These are phyloP conservation scores for Protonemura montana DNA, from an alignment of 2,888 invertebrate species.

Conservation along the genomic window DNA sequence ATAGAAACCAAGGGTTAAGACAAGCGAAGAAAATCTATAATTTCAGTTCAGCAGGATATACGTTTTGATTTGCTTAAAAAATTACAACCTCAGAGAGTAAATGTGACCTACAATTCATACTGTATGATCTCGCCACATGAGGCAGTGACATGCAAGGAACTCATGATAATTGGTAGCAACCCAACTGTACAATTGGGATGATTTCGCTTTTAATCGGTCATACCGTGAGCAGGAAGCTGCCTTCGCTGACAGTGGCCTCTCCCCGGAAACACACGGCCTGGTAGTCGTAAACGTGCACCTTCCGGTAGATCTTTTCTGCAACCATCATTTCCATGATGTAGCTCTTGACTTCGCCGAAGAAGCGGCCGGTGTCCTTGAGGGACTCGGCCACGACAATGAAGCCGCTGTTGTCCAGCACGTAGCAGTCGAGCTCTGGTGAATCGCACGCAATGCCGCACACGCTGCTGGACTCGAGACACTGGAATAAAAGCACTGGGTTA, in stretches of 20 bases:
- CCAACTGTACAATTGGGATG: too few relatives aligned
- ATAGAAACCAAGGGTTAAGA: too few relatives aligned
- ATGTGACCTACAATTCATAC: too few relatives aligned
- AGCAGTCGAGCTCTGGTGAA: slow-evolving; percentile 58
- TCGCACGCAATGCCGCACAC: slow-evolving; percentile 51
- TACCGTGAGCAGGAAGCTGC: slow-evolving; percentile 45
- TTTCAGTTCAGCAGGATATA: too few relatives aligned
- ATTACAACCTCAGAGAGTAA: too few relatives aligned
- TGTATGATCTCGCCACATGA: too few relatives aligned
- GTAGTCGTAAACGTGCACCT: slow-evolving; percentile 58
- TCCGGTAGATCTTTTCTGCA: slow-evolving; percentile 56
- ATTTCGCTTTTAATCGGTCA: too few relatives aligned
- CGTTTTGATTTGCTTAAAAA: too few relatives aligned
- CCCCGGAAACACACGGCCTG: slow-evolving; percentile 55
- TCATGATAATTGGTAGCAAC: too few relatives aligned
- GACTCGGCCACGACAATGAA: slow-evolving; percentile 60
- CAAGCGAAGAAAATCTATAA: too few relatives aligned
- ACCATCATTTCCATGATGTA: slow-evolving; percentile 57
- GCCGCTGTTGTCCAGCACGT: slow-evolving; percentile 63
- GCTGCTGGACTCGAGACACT: slow-evolving; percentile 37
- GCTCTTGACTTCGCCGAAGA: slow-evolving; percentile 62
- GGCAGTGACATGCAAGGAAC: too few relatives aligned
- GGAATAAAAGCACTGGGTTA: too few relatives aligned
- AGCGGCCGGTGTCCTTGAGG: slow-evolving; percentile 57
- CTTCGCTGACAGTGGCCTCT: slow-evolving; percentile 42